Conservation (phyloP, 1,140 invertebrate genomes). For the Drosophila pectinifera region DNA sequence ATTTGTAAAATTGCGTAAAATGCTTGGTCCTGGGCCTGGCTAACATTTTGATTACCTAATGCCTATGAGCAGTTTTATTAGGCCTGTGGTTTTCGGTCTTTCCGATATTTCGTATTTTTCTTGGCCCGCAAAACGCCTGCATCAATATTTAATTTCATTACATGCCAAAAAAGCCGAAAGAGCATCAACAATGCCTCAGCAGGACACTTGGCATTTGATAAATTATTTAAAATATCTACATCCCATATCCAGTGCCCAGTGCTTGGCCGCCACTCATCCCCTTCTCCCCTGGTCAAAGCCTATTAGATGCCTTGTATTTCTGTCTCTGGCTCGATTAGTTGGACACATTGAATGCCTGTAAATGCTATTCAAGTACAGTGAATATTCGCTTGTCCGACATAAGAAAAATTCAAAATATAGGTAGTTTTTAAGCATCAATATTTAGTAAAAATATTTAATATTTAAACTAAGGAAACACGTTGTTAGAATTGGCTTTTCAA, state of each 20-base stretch:
- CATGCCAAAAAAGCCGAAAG: conserved; percentile 70
- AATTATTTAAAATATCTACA: conserved; percentile 67
- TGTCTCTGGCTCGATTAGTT: conserved; percentile 55
- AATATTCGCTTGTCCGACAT: not conserved
- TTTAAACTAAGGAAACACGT: too few species aligned
- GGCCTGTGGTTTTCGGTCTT: conserved; percentile 56
- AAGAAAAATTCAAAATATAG: not conserved
- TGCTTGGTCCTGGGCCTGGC: conserved; percentile 39
- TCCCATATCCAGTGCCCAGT: conserved; percentile 9
- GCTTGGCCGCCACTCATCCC: conserved; percentile 23
- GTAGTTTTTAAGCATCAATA: too few species aligned
- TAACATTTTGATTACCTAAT: conserved; percentile 68
- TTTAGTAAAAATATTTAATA: too few species aligned
- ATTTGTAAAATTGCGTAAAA: conserved; percentile 67
- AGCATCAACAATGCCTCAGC: conserved; percentile 71
- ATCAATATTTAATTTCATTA: conserved; percentile 83
- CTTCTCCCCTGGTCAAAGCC: conserved; percentile 28
- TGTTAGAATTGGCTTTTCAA: too few species aligned
- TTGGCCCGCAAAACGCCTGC: conserved; percentile 45
- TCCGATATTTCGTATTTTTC: conserved; percentile 44
- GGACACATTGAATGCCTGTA: conserved; percentile 50
- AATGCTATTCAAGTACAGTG: conserved; percentile 35
- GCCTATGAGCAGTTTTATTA: conserved; percentile 68
- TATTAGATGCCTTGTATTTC: conserved; percentile 42
- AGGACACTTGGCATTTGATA: conserved; percentile 61